These are phyloP conservation scores for Medauroidea extradentata DNA, from an alignment of 1,140 invertebrate species.

Conservation along the genomic window DNA sequence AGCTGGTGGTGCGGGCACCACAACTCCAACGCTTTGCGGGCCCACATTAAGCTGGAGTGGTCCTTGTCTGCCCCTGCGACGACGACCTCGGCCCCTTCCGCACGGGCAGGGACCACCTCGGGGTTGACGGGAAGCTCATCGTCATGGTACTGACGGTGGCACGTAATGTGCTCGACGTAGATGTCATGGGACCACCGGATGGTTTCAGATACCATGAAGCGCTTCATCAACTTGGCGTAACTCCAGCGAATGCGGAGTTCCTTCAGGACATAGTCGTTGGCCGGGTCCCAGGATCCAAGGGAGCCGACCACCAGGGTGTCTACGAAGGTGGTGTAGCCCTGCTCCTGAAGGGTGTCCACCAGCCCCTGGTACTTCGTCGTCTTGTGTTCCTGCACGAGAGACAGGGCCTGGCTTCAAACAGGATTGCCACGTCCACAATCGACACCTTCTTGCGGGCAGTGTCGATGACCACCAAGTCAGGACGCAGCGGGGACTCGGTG, in stretches of 20 bases:
- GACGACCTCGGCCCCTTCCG: no score
- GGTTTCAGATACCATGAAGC: constrained; percentile 23
- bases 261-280: constrained; percentile 21
- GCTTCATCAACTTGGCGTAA: constrained; percentile 23
- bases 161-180: constrained; percentile 15
- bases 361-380: constrained; percentile 27
- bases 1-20: no score
- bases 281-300: no score
- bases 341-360: constrained; percentile 8
- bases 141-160: background rate
- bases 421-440: background rate
- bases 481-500: constrained; percentile 13
- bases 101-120: no score
- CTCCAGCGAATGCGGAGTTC: constrained; percentile 5
- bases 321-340: constrained; percentile 16
- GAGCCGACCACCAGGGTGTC: no score
- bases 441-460: background rate
- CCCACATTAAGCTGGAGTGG: no score
- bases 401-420: background rate
- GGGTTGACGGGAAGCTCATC: no score
- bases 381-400: constrained; percentile 9
- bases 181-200: constrained; percentile 30
- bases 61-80: no score
- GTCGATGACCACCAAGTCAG: background rate
- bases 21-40: no score